Percentiles rank a stretch among this genome's conserved stretches.
Conservation (phyloP, 2,113 vertebrate species). For the Aldabrachelys gigantea region DNA sequence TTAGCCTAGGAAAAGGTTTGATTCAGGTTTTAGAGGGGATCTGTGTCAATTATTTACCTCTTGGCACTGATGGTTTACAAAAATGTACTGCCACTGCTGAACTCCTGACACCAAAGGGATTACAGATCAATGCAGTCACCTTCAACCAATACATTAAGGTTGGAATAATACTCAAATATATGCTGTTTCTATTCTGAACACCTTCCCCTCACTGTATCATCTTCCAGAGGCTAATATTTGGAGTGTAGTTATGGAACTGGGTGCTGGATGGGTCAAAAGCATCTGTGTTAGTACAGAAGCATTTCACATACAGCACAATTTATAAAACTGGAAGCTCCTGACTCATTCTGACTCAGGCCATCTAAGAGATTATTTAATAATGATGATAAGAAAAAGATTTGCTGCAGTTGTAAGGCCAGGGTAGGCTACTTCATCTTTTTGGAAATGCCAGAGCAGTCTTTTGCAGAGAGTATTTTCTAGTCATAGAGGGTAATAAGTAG, state of each 20-base stretch:
- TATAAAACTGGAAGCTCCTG: not conserved
- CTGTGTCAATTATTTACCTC: not conserved
- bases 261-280: not conserved
- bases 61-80: not conserved
- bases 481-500: not conserved
- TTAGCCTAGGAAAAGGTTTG: not conserved
- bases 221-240: not conserved
- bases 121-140: slow-evolving; percentile 11
- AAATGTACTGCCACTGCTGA: not conserved
- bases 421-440: not conserved
- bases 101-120: not conserved
- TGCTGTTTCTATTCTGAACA: not conserved
- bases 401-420: not conserved
- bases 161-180: not conserved
- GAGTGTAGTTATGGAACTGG: not conserved
- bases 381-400: not conserved
- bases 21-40: not conserved
- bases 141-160: not conserved
- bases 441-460: not conserved
- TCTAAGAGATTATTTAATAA: not conserved
- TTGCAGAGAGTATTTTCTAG: not conserved
- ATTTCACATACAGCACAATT: not conserved
- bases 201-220: slow-evolving; percentile 7
- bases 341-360: not conserved
- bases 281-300: not conserved